Evolutionary conservation across 2,888 invertebrate species (phyloP).

Genomic region (Clunio marinus): DNA sequence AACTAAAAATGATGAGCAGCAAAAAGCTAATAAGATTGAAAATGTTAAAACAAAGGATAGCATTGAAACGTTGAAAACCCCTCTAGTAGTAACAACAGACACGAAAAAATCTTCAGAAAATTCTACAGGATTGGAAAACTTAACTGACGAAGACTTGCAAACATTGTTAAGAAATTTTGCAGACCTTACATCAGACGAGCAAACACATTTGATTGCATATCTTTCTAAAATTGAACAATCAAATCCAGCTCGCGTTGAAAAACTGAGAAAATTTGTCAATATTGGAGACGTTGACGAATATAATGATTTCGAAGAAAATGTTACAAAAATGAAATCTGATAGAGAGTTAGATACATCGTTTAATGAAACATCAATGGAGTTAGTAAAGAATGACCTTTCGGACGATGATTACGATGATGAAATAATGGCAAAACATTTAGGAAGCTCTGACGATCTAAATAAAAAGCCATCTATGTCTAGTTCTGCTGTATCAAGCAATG

Average conservation of each 20-base stretch:
- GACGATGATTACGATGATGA: slow-evolving; percentile 25
- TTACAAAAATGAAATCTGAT: background rate
- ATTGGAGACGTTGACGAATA: slow-evolving; percentile 48
- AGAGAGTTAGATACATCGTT: background rate
- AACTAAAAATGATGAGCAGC: too few species aligned
- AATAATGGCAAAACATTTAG: slow-evolving; percentile 44
- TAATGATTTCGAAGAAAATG: slow-evolving; percentile 28
- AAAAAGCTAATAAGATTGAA: slow-evolving; percentile 32
- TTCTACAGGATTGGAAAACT: slow-evolving; percentile 54
- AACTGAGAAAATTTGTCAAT: slow-evolving; percentile 71
- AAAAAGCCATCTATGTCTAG: background rate
- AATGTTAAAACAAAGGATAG: background rate
- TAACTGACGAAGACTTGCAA: slow-evolving; percentile 76
- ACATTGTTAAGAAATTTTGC: slow-evolving; percentile 75
- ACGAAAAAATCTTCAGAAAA: background rate
- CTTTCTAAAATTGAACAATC: slow-evolving; percentile 73
- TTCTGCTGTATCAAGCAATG: background rate
- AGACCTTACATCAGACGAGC: slow-evolving; percentile 74
- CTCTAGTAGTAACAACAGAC: background rate
- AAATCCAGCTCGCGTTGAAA: slow-evolving; percentile 73
- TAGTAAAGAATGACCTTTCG: slow-evolving; percentile 5
- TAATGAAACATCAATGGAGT: slow-evolving; percentile 26
- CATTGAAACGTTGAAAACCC: background rate
- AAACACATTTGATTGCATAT: slow-evolving; percentile 75
- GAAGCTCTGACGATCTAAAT: background rate